Evolutionary conservation across 2,888 invertebrate genomes (phyloP).

Genomic region (Oscheius sp.): DNA sequence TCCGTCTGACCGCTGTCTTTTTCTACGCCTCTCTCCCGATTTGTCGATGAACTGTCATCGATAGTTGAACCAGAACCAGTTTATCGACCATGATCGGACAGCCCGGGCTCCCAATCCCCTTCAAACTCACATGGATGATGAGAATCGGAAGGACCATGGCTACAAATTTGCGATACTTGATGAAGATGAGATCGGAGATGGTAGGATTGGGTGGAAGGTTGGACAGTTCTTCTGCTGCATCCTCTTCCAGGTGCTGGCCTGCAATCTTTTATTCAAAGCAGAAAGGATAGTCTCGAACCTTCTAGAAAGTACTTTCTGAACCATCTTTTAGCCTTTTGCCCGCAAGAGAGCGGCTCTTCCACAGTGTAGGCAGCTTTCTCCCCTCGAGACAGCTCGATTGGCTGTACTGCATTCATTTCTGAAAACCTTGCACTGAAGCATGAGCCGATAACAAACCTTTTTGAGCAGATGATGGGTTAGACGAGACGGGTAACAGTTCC

Average conservation of each 20-base stretch:
- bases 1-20: neutral
- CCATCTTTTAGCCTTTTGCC: conserved; percentile 52
- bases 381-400: conserved; percentile 8
- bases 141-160: conserved; percentile 62
- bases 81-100: no score
- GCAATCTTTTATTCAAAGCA: conserved; percentile 12
- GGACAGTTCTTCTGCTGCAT: conserved; percentile 50
- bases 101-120: no score
- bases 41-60: no score
- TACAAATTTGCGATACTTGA: conserved; percentile 61
- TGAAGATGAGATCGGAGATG: conserved; percentile 56
- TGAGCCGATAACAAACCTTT: neutral
- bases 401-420: conserved; percentile 26
- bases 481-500: neutral
- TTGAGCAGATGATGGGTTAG: neutral
- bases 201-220: conserved; percentile 52
- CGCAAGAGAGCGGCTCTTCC: conserved; percentile 45
- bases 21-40: no score
- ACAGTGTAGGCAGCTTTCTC: conserved; percentile 37
- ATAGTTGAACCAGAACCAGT: neutral
- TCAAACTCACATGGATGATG: conserved; percentile 55
- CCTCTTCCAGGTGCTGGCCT: conserved; percentile 63
- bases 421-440: neutral
- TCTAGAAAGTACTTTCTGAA: conserved; percentile 54
- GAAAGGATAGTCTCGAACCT: conserved; percentile 37